Base-by-base conservation (phyloP, 2,888 invertebrate species). In the Pollenia griseotomentosa region DNA sequence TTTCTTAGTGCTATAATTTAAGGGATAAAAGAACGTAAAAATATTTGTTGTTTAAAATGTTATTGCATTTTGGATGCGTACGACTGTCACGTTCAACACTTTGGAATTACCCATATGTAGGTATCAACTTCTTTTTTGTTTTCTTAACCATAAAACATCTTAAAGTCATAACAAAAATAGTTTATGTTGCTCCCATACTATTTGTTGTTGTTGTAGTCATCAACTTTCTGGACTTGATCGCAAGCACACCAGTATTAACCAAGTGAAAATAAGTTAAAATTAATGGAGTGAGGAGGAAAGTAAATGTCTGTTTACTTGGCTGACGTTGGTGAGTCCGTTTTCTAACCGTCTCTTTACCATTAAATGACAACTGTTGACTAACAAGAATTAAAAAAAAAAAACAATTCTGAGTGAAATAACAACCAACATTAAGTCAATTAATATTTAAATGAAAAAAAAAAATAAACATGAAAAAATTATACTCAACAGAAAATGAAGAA, bases 281-380 rank as follows among this genome's bases (percentile, higher is more conserved):
- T 70, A 7, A 40, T 14, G 48, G 48, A 65, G 48, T 33, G 44
- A 59, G 12, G 40, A 61, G 48, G 42, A 63, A 19, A 55, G 44
- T 46, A n/a, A 73, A n/a, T 44, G 75, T 42, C 70, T 61, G 68
- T 74, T 42, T 14, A 44, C 8, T 51, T 23, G 51, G 2, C 53
- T 53, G 12, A 74, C 59, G 51, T 19, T 40, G 12, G 12, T 53
- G 33, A 40, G 19, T 66, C 16, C n/a, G n/a, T 44, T 33, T 33
- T 33, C 66, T 40, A 65, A 33, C 14, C 68, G 63, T 70, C 63
- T 57, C 70, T 82, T 33, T 33, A 33, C 33, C 57, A 77, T 75
- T 75, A 79, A 79, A 82, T 75, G 78, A 79, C 81, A 87, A 87
- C 78, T 82, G 78, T 78, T 82, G 63, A 53, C 74, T 68, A 65